These are phyloP conservation scores for Busseola fusca DNA, from an alignment of 2,888 invertebrate genomes.

Conservation along the genomic window DNA sequence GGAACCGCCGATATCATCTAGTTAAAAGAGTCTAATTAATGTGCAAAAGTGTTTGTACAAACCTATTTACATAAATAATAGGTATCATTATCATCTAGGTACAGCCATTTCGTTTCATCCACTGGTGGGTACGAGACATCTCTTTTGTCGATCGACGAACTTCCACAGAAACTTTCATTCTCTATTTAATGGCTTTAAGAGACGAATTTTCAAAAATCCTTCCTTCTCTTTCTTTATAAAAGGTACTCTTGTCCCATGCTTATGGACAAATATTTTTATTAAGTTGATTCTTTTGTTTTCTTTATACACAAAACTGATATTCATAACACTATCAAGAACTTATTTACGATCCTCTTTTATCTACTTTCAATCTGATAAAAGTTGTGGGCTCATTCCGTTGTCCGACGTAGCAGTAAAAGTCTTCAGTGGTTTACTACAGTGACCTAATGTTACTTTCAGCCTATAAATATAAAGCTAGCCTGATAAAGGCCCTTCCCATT, in stretches of 20 bases:
- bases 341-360: neutral
- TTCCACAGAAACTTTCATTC: neutral
- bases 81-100: too few relatives aligned
- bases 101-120: neutral
- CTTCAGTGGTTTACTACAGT: constrained; percentile 37
- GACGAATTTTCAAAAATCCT: neutral
- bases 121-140: neutral
- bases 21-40: too few relatives aligned
- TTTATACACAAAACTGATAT: neutral
- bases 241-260: neutral
- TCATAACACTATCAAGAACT: neutral
- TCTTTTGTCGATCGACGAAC: neutral
- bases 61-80: too few relatives aligned
- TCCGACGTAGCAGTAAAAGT: constrained; percentile 33
- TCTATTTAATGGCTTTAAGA: neutral
- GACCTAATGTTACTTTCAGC: constrained; percentile 22
- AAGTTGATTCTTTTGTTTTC: neutral
- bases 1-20: too few relatives aligned
- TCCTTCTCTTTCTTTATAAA: neutral
- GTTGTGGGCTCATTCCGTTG: neutral
- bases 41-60: too few relatives aligned
- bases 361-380: constrained; percentile 21
- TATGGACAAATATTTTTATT: neutral
- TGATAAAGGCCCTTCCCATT: constrained; percentile 10
- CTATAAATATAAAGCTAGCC: constrained; percentile 29